phyloP scores from a whole-genome alignment of 2,797 vertebrate genomes.

The Pangasius sanitwongsei region DNA sequence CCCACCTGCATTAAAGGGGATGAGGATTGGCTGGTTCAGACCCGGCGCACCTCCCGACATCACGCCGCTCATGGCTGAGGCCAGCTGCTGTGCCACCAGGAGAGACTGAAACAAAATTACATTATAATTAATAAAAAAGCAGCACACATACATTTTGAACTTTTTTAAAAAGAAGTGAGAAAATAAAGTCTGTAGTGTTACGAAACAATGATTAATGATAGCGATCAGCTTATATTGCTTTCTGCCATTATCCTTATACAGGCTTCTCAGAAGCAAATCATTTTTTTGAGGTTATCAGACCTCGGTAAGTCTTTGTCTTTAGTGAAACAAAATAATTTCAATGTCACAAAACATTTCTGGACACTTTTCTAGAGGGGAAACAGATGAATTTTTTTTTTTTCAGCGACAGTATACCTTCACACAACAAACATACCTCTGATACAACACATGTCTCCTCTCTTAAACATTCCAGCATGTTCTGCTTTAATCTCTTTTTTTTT shows the following conservation, averaged over 20 bases:
- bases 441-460: background rate
- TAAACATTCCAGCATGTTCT: background rate
- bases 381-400: background rate
- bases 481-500: background rate
- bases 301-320: background rate
- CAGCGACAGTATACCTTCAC: too few species aligned
- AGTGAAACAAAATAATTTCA: background rate
- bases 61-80: slow-evolving; percentile 92
- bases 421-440: background rate
- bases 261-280: background rate
- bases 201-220: background rate
- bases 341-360: background rate
- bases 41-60: slow-evolving; percentile 90
- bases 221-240: background rate
- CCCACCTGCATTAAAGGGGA: slow-evolving; percentile 96
- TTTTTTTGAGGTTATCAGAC: background rate
- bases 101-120: slow-evolving; percentile 78
- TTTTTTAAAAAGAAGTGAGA: background rate
- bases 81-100: slow-evolving; percentile 94
- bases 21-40: slow-evolving; percentile 97
- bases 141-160: background rate
- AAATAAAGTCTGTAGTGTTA: background rate
- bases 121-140: slow-evolving; percentile 10
- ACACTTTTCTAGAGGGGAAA: background rate
- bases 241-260: background rate